Evolutionary conservation across 2,888 invertebrate species (phyloP).

Genomic region (Pyralis farinalis): DNA sequence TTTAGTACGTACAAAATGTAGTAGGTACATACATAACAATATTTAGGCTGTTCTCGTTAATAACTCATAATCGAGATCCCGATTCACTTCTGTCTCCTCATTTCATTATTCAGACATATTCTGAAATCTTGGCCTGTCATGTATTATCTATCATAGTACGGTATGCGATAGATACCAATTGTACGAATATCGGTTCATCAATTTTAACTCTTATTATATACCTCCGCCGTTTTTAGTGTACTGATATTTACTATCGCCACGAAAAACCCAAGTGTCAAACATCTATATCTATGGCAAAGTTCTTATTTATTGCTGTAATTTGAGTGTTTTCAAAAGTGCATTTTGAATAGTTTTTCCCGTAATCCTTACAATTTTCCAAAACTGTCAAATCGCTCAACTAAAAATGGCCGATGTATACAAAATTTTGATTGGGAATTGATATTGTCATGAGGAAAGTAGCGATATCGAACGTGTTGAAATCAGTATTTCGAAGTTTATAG

Average conservation of each 20-base stretch:
- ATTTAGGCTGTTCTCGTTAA: constrained; percentile 33
- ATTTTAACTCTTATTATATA: constrained; percentile 8
- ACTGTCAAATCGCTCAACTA: too few relatives aligned
- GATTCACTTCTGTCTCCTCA: constrained; percentile 16
- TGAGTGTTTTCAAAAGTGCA: too few relatives aligned
- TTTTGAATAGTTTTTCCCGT: too few relatives aligned
- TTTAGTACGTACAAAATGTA: constrained; percentile 33
- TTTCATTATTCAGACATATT: constrained; percentile 20
- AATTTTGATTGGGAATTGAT: background rate
- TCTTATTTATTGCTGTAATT: too few relatives aligned
- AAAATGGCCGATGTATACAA: too few relatives aligned
- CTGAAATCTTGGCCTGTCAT: constrained; percentile 23
- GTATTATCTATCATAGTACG: constrained; percentile 21
- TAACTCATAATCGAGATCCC: constrained; percentile 25
- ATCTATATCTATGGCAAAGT: too few relatives aligned
- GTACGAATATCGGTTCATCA: background rate
- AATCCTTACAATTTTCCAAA: too few relatives aligned
- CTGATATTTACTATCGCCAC: too few relatives aligned
- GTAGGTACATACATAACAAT: constrained; percentile 43
- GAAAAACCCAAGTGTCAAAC: too few relatives aligned
- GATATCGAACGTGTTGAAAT: constrained; percentile 22
- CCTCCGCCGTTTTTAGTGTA: constrained; percentile 15
- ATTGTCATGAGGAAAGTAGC: constrained; percentile 5
- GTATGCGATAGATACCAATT: background rate
- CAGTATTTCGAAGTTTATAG: constrained; percentile 33